Conservation (phyloP, 2,888 invertebrate genomes). For the Carpatolechia fugitivella region DNA sequence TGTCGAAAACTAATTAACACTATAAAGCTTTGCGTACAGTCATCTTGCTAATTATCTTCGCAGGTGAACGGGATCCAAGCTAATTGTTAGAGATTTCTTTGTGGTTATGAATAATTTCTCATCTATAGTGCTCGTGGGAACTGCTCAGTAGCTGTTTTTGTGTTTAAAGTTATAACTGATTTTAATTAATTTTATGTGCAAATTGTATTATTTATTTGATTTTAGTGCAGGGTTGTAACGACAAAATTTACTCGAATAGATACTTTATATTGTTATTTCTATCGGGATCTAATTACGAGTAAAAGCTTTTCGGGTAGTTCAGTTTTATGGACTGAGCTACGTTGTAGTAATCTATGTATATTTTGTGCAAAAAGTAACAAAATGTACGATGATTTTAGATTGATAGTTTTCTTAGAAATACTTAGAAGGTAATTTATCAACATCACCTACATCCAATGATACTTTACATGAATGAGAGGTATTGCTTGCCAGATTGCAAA, state of each 20-base stretch:
- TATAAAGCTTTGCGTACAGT: slow-evolving; percentile 36
- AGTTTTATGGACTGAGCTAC: too few species aligned
- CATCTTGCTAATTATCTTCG: slow-evolving; percentile 51
- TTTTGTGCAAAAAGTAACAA: too few species aligned
- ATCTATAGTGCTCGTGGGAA: slow-evolving; percentile 60
- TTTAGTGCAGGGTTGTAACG: not conserved
- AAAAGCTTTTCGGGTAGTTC: too few species aligned
- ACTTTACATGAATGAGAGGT: not conserved
- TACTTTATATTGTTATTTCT: too few species aligned
- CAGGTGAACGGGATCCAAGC: slow-evolving; percentile 57
- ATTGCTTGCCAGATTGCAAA: slow-evolving; percentile 5
- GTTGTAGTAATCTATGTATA: too few species aligned
- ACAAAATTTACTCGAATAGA: not conserved
- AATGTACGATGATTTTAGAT: too few species aligned
- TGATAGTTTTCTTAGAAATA: too few species aligned
- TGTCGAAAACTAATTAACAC: slow-evolving; percentile 27
- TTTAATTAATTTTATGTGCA: slow-evolving; percentile 1
- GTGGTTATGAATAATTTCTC: slow-evolving; percentile 57
- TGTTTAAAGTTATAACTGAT: not conserved
- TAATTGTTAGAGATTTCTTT: slow-evolving; percentile 56
- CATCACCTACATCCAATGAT: not conserved
- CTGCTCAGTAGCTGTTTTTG: slow-evolving; percentile 22
- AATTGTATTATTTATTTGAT: not conserved
- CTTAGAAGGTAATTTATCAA: not conserved
- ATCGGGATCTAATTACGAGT: too few species aligned